These are phyloP conservation scores for Sarcophaga caerulescens DNA, from an alignment of 2,888 invertebrate species.

Conservation along the genomic window DNA sequence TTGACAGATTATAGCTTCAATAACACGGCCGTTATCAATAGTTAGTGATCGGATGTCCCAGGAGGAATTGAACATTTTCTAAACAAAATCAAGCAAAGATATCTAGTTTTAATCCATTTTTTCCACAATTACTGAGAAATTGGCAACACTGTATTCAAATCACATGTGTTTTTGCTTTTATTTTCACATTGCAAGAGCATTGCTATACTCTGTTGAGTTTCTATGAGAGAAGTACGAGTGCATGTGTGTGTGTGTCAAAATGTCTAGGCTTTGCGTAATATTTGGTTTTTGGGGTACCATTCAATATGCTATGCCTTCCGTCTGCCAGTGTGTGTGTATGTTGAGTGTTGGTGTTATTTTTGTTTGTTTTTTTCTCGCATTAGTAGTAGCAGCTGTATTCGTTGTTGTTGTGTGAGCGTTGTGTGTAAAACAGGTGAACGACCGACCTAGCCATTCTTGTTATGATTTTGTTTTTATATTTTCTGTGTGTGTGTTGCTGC, in stretches of 20 bases:
- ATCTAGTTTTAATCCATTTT: too few relatives aligned
- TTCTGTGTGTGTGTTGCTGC: constrained; percentile 64
- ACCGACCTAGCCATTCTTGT: constrained; percentile 81
- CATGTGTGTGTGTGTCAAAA: constrained; percentile 15
- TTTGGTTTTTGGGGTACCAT: constrained; percentile 61
- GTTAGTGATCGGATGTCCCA: too few relatives aligned
- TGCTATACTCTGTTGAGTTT: too few relatives aligned
- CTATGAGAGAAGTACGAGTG: neutral
- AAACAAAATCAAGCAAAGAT: too few relatives aligned
- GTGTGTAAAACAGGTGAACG: constrained; percentile 78
- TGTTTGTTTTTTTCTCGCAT: too few relatives aligned
- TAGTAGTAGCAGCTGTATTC: neutral
- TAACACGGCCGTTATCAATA: too few relatives aligned
- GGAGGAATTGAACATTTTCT: too few relatives aligned
- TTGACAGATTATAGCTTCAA: too few relatives aligned
- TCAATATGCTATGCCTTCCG: constrained; percentile 33
- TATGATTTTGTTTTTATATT: constrained; percentile 71
- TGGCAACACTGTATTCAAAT: too few relatives aligned
- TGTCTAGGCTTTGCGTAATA: constrained; percentile 35
- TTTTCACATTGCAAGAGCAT: neutral
- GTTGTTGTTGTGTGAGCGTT: constrained; percentile 53
- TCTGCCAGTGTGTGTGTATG: constrained; percentile 34
- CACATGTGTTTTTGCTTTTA: constrained; percentile 28
- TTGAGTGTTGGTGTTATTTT: neutral
- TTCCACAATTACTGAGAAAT: too few relatives aligned